Evolutionary conservation across 2,113 vertebrate genomes (phyloP).

Genomic region (Motacilla tschutschensis): DNA sequence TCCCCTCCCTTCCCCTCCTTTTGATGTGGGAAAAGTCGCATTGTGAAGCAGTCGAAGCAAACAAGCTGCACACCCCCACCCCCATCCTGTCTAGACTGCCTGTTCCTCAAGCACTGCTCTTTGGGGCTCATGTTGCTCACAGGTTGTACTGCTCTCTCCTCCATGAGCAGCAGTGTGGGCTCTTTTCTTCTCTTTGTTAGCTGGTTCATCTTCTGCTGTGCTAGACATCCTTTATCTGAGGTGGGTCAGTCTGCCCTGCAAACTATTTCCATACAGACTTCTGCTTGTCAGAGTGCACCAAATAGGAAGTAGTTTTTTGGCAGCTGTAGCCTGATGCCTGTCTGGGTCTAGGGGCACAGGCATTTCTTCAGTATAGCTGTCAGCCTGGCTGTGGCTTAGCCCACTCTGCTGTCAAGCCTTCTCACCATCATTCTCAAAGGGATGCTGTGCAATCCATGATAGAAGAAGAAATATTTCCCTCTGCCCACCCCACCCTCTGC

Average conservation of each 20-base stretch:
- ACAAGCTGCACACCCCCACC: rapidly evolving
- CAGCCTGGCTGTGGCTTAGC: background rate
- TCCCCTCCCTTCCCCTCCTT: background rate
- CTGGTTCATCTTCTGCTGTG: background rate
- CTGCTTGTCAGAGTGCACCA: background rate
- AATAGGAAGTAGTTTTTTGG: background rate
- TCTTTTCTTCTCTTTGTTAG: background rate
- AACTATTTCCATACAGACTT: background rate
- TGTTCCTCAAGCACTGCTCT: background rate
- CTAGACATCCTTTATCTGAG: background rate
- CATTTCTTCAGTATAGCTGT: background rate
- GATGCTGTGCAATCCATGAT: background rate
- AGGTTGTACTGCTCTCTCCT: background rate
- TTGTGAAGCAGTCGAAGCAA: background rate
- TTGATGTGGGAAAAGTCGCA: background rate
- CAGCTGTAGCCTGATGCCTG: background rate
- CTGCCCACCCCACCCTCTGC: rapidly evolving
- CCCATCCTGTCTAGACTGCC: background rate
- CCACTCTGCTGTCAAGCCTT: rapidly evolving
- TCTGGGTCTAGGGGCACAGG: background rate
- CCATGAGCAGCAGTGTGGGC: rapidly evolving
- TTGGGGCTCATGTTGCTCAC: background rate
- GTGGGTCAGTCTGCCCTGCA: background rate
- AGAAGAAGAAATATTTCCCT: background rate
- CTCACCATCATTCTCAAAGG: rapidly evolving